Base-by-base conservation (phyloP, 2,888 invertebrate species). In the Meghimatium bilineatum region DNA sequence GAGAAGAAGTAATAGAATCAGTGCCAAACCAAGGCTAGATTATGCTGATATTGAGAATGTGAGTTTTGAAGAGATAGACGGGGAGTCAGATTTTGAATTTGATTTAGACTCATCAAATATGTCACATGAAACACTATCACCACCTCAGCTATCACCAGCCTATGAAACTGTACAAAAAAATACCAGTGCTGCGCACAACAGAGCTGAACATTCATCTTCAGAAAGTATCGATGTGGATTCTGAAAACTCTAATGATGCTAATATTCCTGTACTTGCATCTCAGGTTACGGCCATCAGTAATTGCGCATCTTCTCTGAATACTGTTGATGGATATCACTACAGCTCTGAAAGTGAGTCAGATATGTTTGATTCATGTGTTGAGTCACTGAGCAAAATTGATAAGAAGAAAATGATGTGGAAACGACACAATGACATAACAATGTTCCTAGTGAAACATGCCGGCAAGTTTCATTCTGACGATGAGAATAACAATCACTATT, bases 301-400 rank as follows among this genome's bases (percentile, higher is more conserved):
- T 69, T 52, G 74, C 32, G 20, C 29, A 0, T 32, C 74, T 29
- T 52, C 12, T 20, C 52, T 23, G 29, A 36, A 60, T 12, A 34
- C 34, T 17, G 6, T 14, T 38, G 38, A 36, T 5, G 82, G 75
- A 2, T 63, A n/a, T 44, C 26, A 82, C 29, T 82, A 82, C 75
- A 82, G 82, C 32, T 82, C 82, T 26, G 82, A 82, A 36, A 82
- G 75, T 75, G 82, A 82, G 34, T 75, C 75, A 29, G 82, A 82
- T 34, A 67, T 82, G 36, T 75, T 74, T 74, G 74, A 66, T 26
- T 34, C 66, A 26, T 32, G 20, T 56, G 60, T 23, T 17, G n/a
- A 66, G 14, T 44, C 34, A 12, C 20, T 20, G 0, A 74, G 49
- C n/a, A 66, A 38, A 63, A 32, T 49, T 23, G 80, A 52, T 49